phyloP scores from a whole-genome alignment of 2,888 invertebrate species.

The Hyppa rectilinea region DNA sequence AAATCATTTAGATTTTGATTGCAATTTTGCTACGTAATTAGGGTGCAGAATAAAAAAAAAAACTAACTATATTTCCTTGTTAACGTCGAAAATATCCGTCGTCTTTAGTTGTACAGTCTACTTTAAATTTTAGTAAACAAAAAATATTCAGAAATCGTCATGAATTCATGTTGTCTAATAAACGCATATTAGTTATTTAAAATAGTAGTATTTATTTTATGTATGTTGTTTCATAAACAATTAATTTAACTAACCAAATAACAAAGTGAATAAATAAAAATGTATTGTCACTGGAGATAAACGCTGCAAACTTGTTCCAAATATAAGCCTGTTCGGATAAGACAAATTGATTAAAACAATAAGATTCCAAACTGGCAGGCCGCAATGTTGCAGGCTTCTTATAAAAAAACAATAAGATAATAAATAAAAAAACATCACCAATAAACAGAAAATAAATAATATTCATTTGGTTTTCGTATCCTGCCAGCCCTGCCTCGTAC shows the following conservation, averaged over 20 bases:
- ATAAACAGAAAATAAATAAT: neutral
- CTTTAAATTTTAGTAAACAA: no score
- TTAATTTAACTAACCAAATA: neutral
- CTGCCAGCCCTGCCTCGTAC: conserved; percentile 69
- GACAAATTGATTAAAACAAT: neutral
- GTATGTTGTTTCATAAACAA: neutral
- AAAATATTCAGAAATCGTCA: neutral
- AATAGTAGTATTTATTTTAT: neutral
- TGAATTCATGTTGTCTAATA: neutral
- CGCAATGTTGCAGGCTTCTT: no score
- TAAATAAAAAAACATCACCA: neutral
- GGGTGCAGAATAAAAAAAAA: no score
- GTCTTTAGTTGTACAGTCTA: no score
- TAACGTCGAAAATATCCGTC: no score
- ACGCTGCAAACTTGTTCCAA: neutral
- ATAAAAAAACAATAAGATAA: neutral
- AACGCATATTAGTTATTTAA: neutral
- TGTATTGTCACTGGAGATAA: no score
- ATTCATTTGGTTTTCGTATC: conserved; percentile 3
- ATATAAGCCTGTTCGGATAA: neutral
- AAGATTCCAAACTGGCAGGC: neutral
- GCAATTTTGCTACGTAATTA: no score
- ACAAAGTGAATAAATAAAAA: neutral
- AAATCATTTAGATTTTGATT: no score
- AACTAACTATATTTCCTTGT: neutral